phyloP scores from a whole-genome alignment of 2,888 invertebrate genomes.

The Trimorus sp. region DNA sequence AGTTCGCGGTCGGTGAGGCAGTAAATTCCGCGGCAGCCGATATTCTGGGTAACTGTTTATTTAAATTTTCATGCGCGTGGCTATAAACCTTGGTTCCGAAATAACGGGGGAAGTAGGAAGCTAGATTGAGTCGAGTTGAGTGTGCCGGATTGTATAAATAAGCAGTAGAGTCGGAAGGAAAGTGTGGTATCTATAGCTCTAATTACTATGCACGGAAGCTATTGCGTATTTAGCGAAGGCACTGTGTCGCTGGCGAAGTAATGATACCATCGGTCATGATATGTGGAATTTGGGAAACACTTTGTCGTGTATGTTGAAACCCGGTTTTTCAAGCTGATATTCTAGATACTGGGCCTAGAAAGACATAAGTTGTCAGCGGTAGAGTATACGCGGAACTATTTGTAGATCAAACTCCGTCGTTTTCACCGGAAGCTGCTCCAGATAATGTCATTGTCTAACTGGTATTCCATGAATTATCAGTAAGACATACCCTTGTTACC shows the following conservation, averaged over 20 bases:
- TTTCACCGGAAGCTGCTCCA: too few species aligned
- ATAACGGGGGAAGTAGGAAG: constrained; percentile 27
- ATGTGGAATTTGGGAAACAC: not conserved
- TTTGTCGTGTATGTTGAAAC: too few species aligned
- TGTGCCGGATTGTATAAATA: constrained; percentile 20
- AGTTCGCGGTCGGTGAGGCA: constrained; percentile 87
- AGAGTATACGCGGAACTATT: too few species aligned
- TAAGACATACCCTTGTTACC: too few species aligned
- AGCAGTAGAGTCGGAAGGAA: constrained; percentile 3
- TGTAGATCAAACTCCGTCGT: too few species aligned
- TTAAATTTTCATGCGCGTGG: constrained; percentile 10
- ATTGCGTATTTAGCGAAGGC: constrained; percentile 41
- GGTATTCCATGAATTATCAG: too few species aligned
- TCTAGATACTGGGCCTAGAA: too few species aligned
- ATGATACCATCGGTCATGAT: too few species aligned
- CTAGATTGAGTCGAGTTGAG: not conserved
- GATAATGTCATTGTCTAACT: too few species aligned
- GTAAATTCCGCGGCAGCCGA: constrained; percentile 82
- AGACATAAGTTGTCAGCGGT: too few species aligned
- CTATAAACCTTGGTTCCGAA: constrained; percentile 25
- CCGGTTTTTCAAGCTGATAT: too few species aligned
- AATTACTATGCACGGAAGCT: not conserved
- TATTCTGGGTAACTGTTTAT: constrained; percentile 60
- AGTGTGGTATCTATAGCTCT: not conserved
- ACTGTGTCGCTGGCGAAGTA: too few species aligned